These are phyloP conservation scores for Pseudois nayaur DNA, from an alignment of 2,113 vertebrate genomes.

Conservation along the genomic window DNA sequence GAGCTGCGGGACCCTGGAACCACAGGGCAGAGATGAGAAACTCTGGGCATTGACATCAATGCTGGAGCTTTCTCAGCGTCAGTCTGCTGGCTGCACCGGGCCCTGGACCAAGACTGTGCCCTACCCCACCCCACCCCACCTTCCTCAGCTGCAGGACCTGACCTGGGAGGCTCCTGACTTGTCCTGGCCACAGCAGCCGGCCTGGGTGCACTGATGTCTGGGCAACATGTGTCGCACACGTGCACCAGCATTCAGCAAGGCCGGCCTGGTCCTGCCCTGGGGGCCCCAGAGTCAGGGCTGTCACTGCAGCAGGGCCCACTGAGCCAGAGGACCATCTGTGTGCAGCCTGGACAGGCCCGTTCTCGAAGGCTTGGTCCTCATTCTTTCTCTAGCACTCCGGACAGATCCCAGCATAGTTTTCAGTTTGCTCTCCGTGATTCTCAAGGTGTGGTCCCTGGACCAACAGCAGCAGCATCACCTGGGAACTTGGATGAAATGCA, in stretches of 20 bases:
- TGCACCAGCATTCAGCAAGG: not conserved
- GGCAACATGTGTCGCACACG: not conserved
- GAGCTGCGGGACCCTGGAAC: not conserved
- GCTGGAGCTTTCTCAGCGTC: rapidly evolving
- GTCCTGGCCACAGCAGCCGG: not conserved
- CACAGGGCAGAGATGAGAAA: not conserved
- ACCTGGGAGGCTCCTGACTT: too few species aligned
- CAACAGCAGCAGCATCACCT: not conserved
- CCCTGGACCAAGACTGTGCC: not conserved
- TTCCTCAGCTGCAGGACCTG: too few species aligned
- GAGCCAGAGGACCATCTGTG: not conserved
- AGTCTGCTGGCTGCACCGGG: not conserved
- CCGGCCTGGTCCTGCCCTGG: rapidly evolving
- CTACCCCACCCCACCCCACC: too few species aligned
- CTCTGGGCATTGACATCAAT: not conserved
- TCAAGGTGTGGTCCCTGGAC: not conserved
- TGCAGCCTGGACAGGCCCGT: not conserved
- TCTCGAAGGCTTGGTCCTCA: not conserved
- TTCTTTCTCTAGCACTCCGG: not conserved
- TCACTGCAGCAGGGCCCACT: not conserved
- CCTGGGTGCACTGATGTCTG: rapidly evolving
- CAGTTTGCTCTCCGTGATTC: not conserved
- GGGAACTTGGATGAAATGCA: not conserved
- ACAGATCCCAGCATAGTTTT: not conserved
- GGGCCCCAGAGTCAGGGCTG: not conserved